Conservation (phyloP, 1,140 invertebrate species). For the Apis dorsata region DNA sequence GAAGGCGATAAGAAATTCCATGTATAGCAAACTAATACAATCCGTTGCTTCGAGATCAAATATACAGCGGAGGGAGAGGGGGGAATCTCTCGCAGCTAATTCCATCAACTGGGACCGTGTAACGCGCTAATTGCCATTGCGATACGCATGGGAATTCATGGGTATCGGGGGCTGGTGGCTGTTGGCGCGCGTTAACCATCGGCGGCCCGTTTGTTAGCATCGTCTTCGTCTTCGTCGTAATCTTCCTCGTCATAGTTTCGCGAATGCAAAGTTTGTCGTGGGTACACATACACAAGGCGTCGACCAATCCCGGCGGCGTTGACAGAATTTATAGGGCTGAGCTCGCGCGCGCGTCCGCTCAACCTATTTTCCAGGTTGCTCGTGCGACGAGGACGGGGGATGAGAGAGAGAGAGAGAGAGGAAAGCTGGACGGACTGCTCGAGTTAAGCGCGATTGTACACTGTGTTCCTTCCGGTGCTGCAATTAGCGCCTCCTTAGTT, state of each 20-base stretch:
- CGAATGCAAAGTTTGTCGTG: constrained; percentile 52
- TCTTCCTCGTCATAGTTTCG: not conserved
- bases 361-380: constrained; percentile 52
- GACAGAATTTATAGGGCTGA: constrained; percentile 61
- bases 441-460: constrained; percentile 52
- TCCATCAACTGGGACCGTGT: not conserved
- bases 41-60: not conserved
- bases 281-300: constrained; percentile 46
- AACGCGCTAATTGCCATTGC: constrained; percentile 53
- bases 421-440: constrained; percentile 30
- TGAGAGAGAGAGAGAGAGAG: not conserved
- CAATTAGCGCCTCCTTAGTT: constrained; percentile 65
- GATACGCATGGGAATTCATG: constrained; percentile 54
- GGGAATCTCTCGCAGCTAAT: not conserved
- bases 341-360: constrained; percentile 44
- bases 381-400: constrained; percentile 27
- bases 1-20: constrained; percentile 17
- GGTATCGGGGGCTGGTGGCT: constrained; percentile 17
- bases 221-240: not conserved
- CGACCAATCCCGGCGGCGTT: constrained; percentile 44
- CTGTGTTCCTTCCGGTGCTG: constrained; percentile 49
- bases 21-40: constrained; percentile 12
- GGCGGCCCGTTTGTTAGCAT: constrained; percentile 8
- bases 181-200: not conserved
- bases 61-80: not conserved